Base-by-base conservation (phyloP, 2,797 vertebrate species). In the Pampus argenteus region DNA sequence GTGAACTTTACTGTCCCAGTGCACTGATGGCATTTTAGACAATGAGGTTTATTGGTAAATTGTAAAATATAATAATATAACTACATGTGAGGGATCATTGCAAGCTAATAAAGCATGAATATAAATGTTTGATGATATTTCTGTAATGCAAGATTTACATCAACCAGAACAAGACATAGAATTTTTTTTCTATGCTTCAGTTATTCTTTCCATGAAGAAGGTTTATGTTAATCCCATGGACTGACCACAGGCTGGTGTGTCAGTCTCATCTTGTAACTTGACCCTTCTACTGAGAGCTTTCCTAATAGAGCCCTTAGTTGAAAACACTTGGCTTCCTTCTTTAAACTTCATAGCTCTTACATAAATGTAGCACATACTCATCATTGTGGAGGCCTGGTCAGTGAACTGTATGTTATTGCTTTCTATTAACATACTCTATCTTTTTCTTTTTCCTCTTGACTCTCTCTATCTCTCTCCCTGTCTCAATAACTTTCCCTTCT, bases 391-490 rank as follows among this genome's bases (percentile, higher is more conserved):
- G 56, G 68, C 66, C 76, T 64, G 54, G 63, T 85, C 79, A 80
- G 76, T 80, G 51, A 80, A 79, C 71, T 86, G 48, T 88, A 79
- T 90, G 86, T 91, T 88, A 88, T 87, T 80, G 87, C 86, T 89
- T 90, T 74, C 62, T 69, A 88, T 89, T 89, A 83, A 90, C 75
- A 42, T 65, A 74, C 48, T 68, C 52, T 78, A 28, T 89, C 58
- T 68, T 13, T 47, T 31, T 62, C 6, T 62, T 79, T 74, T 69
- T 65, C 0, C 28, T 36, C n/a, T 23, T 66, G 47, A 11, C 42
- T 56, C 49, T 13, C 66, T 42, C 20, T 54, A 31, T 54, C n/a
- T 65, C 60, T 62, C 42, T 49, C 26, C 71, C 55, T 81, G 26
- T 72, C 67, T 63, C 42, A 74, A 38, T 69, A 52, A 79, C 71